Percentiles rank a stretch among this genome's conserved stretches.
Evolutionary conservation across 1,140 invertebrate species (phyloP).

Genomic region (Drosophila miranda): DNA sequence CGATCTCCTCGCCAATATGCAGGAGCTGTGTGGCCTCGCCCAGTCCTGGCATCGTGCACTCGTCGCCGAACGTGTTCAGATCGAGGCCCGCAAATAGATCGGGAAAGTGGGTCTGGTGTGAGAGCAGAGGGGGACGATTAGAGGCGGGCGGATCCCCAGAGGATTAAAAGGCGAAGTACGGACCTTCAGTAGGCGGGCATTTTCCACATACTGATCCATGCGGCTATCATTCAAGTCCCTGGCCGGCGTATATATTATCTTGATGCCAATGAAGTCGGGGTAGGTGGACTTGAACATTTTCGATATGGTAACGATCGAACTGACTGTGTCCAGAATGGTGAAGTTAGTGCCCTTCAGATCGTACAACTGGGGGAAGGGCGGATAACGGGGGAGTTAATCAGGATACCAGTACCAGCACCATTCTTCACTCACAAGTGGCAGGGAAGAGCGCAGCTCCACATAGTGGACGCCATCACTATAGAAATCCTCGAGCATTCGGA

Average conservation of each 20-base stretch:
- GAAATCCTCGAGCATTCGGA: slow-evolving; percentile 86
- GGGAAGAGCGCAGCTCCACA: slow-evolving; percentile 87
- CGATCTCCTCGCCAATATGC: slow-evolving; percentile 82
- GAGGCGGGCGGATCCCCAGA: too few species aligned
- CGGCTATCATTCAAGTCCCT: slow-evolving; percentile 76
- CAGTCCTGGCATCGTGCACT: slow-evolving; percentile 82
- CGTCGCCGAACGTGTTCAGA: slow-evolving; percentile 88
- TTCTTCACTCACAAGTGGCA: slow-evolving; percentile 76
- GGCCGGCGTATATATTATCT: slow-evolving; percentile 87
- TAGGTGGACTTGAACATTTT: slow-evolving; percentile 84
- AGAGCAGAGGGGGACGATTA: background rate
- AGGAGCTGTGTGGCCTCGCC: slow-evolving; percentile 81
- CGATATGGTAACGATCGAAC: slow-evolving; percentile 84
- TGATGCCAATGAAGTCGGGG: slow-evolving; percentile 87
- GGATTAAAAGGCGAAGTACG: background rate
- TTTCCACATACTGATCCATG: slow-evolving; percentile 83
- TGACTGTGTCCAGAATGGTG: slow-evolving; percentile 83
- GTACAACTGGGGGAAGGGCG: slow-evolving; percentile 82
- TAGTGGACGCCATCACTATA: slow-evolving; percentile 91
- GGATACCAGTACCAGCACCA: too few species aligned
- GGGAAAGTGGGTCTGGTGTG: slow-evolving; percentile 75
- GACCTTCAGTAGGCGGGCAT: slow-evolving; percentile 57
- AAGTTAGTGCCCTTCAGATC: slow-evolving; percentile 86
- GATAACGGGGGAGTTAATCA: too few species aligned
- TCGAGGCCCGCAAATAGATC: slow-evolving; percentile 87